phyloP scores from a whole-genome alignment of 2,888 invertebrate genomes.

The Nesidiocoris tenuis region DNA sequence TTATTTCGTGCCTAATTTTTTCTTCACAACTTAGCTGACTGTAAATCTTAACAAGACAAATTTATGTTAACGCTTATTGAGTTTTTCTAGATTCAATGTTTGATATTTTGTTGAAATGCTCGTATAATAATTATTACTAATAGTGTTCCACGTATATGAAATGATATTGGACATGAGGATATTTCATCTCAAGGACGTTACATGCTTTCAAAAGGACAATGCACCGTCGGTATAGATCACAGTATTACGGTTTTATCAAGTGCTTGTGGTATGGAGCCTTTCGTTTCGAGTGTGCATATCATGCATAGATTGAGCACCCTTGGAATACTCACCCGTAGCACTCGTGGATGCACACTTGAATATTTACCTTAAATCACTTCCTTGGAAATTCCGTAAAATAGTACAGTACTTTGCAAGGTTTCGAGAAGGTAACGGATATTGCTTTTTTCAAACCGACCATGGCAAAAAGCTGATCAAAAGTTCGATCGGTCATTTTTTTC shows the following conservation, averaged over 20 bases:
- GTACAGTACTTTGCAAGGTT: no score
- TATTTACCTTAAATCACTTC: no score
- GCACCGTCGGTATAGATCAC: not conserved
- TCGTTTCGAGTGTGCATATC: slow-evolving; percentile 16
- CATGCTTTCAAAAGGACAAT: not conserved
- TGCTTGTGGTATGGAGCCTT: not conserved
- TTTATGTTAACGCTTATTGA: slow-evolving; percentile 22
- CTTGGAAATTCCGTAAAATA: no score
- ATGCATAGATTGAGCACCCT: no score
- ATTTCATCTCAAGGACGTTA: not conserved
- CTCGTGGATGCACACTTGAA: no score
- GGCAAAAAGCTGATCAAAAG: no score
- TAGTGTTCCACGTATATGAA: not conserved
- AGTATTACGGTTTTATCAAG: not conserved
- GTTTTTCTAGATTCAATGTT: slow-evolving; percentile 21
- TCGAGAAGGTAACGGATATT: no score
- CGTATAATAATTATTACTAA: slow-evolving; percentile 5
- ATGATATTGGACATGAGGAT: not conserved
- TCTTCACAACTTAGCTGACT: slow-evolving; percentile 16
- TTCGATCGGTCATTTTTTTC: no score
- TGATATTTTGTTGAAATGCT: slow-evolving; percentile 35
- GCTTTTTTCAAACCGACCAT: no score
- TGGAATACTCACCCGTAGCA: no score
- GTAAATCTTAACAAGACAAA: slow-evolving; percentile 25
- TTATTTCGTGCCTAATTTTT: slow-evolving; percentile 15